A percentile compares a stretch with the other conserved stretches of the same genome.
These are phyloP conservation scores for Drosophila kikkawai DNA, from an alignment of 1,140 invertebrate species.

Conservation along the genomic window DNA sequence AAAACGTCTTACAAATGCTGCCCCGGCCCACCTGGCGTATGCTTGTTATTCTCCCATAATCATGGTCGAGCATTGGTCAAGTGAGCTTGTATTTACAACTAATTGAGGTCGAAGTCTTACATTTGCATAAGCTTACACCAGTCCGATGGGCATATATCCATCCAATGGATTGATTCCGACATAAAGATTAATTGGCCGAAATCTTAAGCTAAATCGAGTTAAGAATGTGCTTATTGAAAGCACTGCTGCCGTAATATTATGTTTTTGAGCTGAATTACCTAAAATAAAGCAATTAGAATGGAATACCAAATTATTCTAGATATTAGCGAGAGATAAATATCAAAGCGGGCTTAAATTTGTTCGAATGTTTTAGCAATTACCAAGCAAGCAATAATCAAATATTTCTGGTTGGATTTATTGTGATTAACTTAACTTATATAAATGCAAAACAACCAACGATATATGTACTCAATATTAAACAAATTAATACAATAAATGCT, in stretches of 20 bases:
- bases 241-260: neutral
- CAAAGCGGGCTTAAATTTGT: neutral
- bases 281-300: neutral
- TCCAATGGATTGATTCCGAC: constrained; percentile 21
- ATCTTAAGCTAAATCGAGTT: constrained; percentile 4
- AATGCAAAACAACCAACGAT: neutral
- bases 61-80: constrained; percentile 39
- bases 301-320: constrained; percentile 3
- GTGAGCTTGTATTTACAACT: constrained; percentile 54
- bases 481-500: neutral
- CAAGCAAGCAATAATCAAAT: neutral
- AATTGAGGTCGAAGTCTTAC: constrained; percentile 48
- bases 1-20: constrained; percentile 41
- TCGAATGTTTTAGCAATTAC: neutral
- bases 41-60: constrained; percentile 59
- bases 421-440: neutral
- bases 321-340: too few species aligned
- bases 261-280: neutral
- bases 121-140: constrained; percentile 42
- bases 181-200: constrained; percentile 41
- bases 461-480: neutral
- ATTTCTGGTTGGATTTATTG: neutral
- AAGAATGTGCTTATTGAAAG: constrained; percentile 6
- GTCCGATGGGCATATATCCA: neutral
- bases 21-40: constrained; percentile 53